Conservation (phyloP, 2,888 invertebrate genomes). For the Drosophila anomalipes region DNA sequence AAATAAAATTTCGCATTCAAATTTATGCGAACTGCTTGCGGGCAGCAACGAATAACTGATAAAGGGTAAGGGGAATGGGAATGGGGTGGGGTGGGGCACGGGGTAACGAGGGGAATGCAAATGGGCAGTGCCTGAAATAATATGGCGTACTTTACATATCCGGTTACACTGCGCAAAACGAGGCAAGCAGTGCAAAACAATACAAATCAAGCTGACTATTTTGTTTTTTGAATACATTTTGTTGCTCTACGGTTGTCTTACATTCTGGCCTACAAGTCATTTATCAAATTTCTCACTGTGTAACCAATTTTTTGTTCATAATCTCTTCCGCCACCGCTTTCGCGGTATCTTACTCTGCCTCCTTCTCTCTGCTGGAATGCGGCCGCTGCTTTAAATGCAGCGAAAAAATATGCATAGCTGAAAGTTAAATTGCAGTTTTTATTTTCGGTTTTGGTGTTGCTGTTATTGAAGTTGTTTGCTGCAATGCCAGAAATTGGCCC, state of each 20-base stretch:
- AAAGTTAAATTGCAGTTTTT: slow-evolving; percentile 41
- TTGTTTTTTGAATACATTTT: neutral
- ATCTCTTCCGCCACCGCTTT: neutral
- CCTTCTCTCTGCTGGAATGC: neutral
- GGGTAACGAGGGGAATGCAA: neutral
- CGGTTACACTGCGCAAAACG: slow-evolving; percentile 38
- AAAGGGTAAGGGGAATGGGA: neutral
- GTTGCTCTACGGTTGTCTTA: rapidly evolving
- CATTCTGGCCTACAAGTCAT: neutral
- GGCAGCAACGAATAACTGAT: slow-evolving; percentile 15
- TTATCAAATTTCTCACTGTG: slow-evolving; percentile 9
- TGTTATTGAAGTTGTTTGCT: slow-evolving; percentile 7
- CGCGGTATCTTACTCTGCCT: neutral
- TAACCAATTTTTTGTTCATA: slow-evolving; percentile 1
- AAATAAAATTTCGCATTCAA: slow-evolving; percentile 58
- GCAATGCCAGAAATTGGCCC: slow-evolving; percentile 34
- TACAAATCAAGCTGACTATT: neutral
- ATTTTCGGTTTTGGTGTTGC: slow-evolving; percentile 10
- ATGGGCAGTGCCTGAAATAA: slow-evolving; percentile 44
- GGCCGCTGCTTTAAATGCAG: slow-evolving; percentile 5
- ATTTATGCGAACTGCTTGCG: slow-evolving; percentile 53
- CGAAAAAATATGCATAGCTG: slow-evolving; percentile 32
- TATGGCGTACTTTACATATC: slow-evolving; percentile 45
- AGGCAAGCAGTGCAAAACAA: neutral
- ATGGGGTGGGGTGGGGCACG: neutral